These are phyloP conservation scores for Clusia tigrina DNA, from an alignment of 2,888 invertebrate genomes.

Conservation along the genomic window DNA sequence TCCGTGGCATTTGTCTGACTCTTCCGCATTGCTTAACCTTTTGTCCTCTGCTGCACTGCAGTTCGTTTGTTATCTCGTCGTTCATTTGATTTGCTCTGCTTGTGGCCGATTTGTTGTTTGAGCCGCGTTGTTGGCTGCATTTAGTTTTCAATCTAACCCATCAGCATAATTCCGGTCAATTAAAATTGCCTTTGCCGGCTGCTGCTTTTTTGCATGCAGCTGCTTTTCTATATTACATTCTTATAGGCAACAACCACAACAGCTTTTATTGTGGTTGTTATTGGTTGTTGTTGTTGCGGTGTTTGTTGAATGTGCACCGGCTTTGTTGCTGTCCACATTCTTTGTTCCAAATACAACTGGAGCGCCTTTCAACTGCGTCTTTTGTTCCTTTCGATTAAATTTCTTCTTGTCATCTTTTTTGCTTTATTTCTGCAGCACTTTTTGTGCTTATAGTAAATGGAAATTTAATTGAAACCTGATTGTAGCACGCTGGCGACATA, in stretches of 20 bases:
- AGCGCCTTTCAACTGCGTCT: not conserved
- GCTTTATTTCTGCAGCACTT: constrained; percentile 7
- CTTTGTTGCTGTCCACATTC: not conserved
- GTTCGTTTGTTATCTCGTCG: constrained; percentile 34
- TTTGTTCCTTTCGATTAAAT: constrained; percentile 13
- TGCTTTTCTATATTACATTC: not conserved
- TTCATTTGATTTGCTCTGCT: constrained; percentile 36
- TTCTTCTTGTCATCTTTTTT: constrained; percentile 2
- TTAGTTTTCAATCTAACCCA: constrained; percentile 11
- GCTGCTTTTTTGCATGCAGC: constrained; percentile 10
- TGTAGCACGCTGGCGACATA: constrained; percentile 27
- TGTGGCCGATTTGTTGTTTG: not conserved
- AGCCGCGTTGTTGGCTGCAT: not conserved
- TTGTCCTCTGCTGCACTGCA: not conserved
- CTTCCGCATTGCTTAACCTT: not conserved
- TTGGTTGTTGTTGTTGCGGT: not conserved
- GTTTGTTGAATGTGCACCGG: too few relatives aligned
- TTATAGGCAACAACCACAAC: not conserved
- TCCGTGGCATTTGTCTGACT: not conserved
- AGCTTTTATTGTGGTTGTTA: not conserved
- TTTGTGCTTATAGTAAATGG: constrained; percentile 17
- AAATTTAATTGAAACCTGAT: constrained; percentile 51
- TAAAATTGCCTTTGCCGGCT: constrained; percentile 15
- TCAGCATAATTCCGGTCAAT: constrained; percentile 22
- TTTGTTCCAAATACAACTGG: not conserved